A percentile compares a stretch with the other conserved stretches of the same genome.
These are phyloP conservation scores for Alca torda DNA, from an alignment of 2,797 vertebrate species.

Conservation along the genomic window DNA sequence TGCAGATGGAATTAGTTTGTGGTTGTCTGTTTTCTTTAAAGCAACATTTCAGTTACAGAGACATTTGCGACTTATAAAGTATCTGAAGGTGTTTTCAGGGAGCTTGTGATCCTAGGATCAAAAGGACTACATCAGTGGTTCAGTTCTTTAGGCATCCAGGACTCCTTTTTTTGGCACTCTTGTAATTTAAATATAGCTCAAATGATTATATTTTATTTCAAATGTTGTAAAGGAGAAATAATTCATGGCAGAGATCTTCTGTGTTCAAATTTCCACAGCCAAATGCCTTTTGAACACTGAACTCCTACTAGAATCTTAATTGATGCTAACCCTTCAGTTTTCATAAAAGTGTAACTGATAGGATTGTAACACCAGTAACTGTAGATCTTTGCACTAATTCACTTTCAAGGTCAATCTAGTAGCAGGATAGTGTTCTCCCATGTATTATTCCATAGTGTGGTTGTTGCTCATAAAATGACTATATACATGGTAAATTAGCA, in stretches of 20 bases:
- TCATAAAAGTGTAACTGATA: neutral
- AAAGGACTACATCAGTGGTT: slow-evolving; percentile 61
- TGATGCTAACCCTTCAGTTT: neutral
- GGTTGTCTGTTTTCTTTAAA: neutral
- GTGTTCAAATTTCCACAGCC: neutral
- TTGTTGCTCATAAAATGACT: neutral
- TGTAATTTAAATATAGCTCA: slow-evolving; percentile 57
- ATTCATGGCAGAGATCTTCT: slow-evolving; percentile 11
- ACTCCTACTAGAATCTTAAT: neutral
- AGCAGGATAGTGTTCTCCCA: neutral
- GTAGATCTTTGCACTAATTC: neutral
- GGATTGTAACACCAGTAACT: neutral
- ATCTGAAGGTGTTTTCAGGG: slow-evolving; percentile 53
- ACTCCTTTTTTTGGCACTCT: slow-evolving; percentile 29
- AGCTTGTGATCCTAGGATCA: slow-evolving; percentile 66
- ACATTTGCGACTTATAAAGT: neutral
- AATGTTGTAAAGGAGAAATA: neutral
- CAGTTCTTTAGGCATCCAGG: slow-evolving; percentile 55
- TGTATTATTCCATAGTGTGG: neutral
- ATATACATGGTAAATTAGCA: neutral
- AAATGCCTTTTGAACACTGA: neutral
- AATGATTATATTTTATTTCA: slow-evolving; percentile 52
- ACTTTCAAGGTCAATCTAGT: neutral
- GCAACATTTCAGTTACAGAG: slow-evolving; percentile 45
- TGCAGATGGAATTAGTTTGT: neutral